phyloP scores from a whole-genome alignment of 2,888 invertebrate species.

The Alloplasta piceator region DNA sequence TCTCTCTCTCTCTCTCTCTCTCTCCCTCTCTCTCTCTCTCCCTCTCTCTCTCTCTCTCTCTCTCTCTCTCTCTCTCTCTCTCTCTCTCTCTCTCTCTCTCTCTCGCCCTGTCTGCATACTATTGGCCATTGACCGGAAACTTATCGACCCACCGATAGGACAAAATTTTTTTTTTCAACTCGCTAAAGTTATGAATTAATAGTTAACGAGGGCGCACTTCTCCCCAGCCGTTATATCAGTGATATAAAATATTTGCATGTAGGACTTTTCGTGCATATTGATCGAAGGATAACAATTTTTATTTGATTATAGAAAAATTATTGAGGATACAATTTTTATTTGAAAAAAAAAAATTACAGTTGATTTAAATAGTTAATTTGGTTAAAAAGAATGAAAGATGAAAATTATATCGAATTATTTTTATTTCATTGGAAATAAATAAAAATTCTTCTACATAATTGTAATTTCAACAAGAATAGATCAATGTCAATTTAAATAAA shows the following conservation, averaged over 20 bases:
- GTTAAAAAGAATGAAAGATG: too few species aligned
- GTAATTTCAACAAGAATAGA: too few species aligned
- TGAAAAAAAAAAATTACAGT: too few species aligned
- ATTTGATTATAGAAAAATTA: too few species aligned
- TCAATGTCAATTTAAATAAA: too few species aligned
- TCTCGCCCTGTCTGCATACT: background rate
- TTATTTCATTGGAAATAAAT: too few species aligned
- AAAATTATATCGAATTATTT: too few species aligned
- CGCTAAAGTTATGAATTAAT: constrained; percentile 44
- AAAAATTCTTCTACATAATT: too few species aligned
- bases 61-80: background rate
- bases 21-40: background rate
- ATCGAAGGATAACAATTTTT: too few species aligned
- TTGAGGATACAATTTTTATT: too few species aligned
- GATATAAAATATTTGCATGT: constrained; percentile 26
- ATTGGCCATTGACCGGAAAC: constrained; percentile 20
- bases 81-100: background rate
- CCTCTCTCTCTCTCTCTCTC: background rate
- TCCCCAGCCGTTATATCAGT: constrained; percentile 10
- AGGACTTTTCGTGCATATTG: too few species aligned
- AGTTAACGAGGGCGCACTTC: constrained; percentile 36
- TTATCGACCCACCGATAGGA: constrained; percentile 30
- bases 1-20: background rate
- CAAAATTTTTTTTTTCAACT: background rate
- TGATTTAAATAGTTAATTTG: too few species aligned